These are phyloP conservation scores for Dissostichus mawsoni DNA, from an alignment of 2,113 vertebrate genomes.

Conservation along the genomic window DNA sequence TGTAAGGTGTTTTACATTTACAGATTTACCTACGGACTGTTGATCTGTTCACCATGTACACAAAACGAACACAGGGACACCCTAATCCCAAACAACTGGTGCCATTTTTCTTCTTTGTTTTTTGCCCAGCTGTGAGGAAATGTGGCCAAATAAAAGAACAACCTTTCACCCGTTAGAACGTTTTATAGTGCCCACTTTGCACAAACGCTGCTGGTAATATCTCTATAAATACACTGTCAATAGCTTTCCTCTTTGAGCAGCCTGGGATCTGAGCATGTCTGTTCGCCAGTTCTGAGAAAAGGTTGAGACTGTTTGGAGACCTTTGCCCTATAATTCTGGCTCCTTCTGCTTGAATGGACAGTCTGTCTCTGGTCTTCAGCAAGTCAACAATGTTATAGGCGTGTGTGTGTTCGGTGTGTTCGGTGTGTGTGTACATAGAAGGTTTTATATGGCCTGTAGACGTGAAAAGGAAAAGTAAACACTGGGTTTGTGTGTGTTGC, in stretches of 20 bases:
- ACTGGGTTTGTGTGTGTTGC: background rate
- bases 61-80: too few species aligned
- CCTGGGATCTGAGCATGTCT: slow-evolving; percentile 20
- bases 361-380: slow-evolving; percentile 50
- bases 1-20: too few species aligned
- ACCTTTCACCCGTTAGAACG: slow-evolving; percentile 27
- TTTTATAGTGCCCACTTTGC: background rate
- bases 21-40: too few species aligned
- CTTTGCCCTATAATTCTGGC: slow-evolving; percentile 68
- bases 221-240: slow-evolving; percentile 3
- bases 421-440: too few species aligned
- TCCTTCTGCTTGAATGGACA: slow-evolving; percentile 52
- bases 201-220: slow-evolving; percentile 8
- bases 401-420: background rate
- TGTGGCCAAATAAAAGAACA: slow-evolving; percentile 2
- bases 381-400: background rate
- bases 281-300: slow-evolving; percentile 44
- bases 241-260: slow-evolving; percentile 51
- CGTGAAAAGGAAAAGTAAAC: slow-evolving; percentile 27
- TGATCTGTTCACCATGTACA: too few species aligned
- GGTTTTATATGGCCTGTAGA: background rate
- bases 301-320: slow-evolving; percentile 60
- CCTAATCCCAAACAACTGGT: too few species aligned
- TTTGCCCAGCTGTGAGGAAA: slow-evolving; percentile 9
- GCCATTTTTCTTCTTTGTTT: too few species aligned